Conservation (phyloP, 2,797 vertebrate species). For the Enteromius unitaeniatus region DNA sequence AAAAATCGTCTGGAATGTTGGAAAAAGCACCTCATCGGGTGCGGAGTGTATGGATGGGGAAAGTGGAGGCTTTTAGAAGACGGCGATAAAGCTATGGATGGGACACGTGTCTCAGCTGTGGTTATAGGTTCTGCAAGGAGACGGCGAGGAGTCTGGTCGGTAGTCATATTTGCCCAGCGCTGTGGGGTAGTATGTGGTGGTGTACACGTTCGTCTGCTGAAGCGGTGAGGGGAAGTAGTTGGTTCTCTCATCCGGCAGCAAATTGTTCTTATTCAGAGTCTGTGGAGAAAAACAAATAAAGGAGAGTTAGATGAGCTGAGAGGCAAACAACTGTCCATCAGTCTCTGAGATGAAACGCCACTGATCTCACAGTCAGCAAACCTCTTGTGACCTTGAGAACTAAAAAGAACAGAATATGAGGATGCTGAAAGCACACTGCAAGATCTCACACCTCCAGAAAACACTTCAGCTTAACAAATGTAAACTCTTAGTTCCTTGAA, state of each 20-base stretch:
- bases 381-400: neutral
- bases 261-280: constrained; percentile 99
- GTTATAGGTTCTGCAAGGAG: constrained; percentile 95
- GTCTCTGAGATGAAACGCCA: constrained; percentile 21
- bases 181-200: constrained; percentile 96
- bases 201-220: constrained; percentile 98
- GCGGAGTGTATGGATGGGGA: constrained; percentile 42
- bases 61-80: constrained; percentile 42
- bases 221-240: constrained; percentile 90
- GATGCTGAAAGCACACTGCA: neutral
- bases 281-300: constrained; percentile 67
- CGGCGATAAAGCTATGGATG: constrained; percentile 33
- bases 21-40: constrained; percentile 46
- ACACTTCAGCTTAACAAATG: neutral
- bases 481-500: neutral
- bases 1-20: constrained; percentile 48
- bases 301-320: constrained; percentile 32
- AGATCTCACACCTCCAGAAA: neutral
- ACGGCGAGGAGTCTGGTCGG: constrained; percentile 92
- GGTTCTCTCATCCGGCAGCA: constrained; percentile 93
- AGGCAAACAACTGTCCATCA: neutral
- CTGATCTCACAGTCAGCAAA: neutral
- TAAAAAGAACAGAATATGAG: constrained; percentile 12
- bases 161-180: constrained; percentile 94
- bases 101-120: constrained; percentile 84